Conservation (phyloP, 2,888 invertebrate genomes). For the Muschampia staudingeri region DNA sequence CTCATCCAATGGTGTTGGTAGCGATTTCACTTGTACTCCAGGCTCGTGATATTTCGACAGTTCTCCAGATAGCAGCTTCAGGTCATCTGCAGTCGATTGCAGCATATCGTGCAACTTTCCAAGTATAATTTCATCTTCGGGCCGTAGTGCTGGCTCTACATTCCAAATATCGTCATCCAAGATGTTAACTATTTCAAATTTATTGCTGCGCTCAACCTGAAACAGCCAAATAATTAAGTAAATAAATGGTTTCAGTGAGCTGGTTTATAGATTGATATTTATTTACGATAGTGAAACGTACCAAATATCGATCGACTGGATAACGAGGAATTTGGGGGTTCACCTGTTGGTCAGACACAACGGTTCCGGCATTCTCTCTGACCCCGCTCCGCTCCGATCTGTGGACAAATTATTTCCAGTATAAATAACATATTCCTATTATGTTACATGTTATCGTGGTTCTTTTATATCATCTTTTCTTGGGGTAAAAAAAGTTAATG, state of each 20-base stretch:
- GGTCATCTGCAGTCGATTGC: slow-evolving; percentile 87
- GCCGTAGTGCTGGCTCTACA: slow-evolving; percentile 83
- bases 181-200: slow-evolving; percentile 86
- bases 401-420: slow-evolving; percentile 65
- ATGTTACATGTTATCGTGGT: background rate
- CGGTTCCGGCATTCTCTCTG: slow-evolving; percentile 87
- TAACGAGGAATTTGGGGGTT: slow-evolving; percentile 76
- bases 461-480: too few species aligned
- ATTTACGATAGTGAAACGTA: slow-evolving; percentile 68
- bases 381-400: slow-evolving; percentile 80
- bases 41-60: slow-evolving; percentile 82
- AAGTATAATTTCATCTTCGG: slow-evolving; percentile 86
- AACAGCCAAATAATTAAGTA: slow-evolving; percentile 6
- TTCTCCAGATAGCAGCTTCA: slow-evolving; percentile 86
- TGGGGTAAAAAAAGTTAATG: too few species aligned
- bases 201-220: slow-evolving; percentile 88
- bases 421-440: background rate
- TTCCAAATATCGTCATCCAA: slow-evolving; percentile 87
- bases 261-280: background rate
- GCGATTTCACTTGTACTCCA: slow-evolving; percentile 78
- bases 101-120: slow-evolving; percentile 87
- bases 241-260: background rate
- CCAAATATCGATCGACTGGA: slow-evolving; percentile 91
- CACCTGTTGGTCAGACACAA: slow-evolving; percentile 90
- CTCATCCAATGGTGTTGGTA: slow-evolving; percentile 77